Evolutionary conservation across 2,113 vertebrate species (phyloP), one percentile per base, ranked within the genome.

Genomic region (Lagopus muta): DNA sequence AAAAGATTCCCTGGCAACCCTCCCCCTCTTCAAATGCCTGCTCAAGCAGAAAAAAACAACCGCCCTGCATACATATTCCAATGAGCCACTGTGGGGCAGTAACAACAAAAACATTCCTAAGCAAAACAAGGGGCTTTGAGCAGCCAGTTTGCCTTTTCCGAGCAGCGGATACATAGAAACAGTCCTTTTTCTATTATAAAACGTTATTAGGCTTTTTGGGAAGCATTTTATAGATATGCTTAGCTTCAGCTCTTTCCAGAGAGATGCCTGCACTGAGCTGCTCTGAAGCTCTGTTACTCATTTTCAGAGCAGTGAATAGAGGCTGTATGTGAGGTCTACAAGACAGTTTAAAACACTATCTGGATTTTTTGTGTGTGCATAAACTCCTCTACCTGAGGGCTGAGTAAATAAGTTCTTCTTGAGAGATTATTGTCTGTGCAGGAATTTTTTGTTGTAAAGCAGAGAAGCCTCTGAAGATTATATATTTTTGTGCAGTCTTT

Each of bases 1-100:
- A 96, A 90, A 89, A 94, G 76, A 84, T 91, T 95, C 75, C 72
- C 74, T 76, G 92, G 93, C 95, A 79, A 93, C 78, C 73, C 64
- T 88, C 73, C 76, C 86, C n/a, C 88, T 89, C 86, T 88, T 58
- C 90, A 62, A 88, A 85, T 91, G 93, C 65, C 88, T 82, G 92
- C 83, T 95, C 83, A 91, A 83, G 82, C 80, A 95, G 91, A 80
- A 89, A 71, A 84, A 86, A 69, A 67, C 77, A 94, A 40, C 89
- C 87, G 19, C 91, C 67, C 80, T 83, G 85, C 92, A 97, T 90
- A 97, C 92, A 95, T 96, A 92, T 97, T 95, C 96, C 95, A 79
- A 81, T 95, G 94, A 94, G 92, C 95, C 96, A 97, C 95, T 95
- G 90, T 27, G 93, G 96, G 97, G 94, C 96, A 98, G 97, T 97